Evolutionary conservation across 1,140 invertebrate species (phyloP), one percentile per base, ranked within the genome.

Genomic region (Mycetomoellerius zeteki): DNA sequence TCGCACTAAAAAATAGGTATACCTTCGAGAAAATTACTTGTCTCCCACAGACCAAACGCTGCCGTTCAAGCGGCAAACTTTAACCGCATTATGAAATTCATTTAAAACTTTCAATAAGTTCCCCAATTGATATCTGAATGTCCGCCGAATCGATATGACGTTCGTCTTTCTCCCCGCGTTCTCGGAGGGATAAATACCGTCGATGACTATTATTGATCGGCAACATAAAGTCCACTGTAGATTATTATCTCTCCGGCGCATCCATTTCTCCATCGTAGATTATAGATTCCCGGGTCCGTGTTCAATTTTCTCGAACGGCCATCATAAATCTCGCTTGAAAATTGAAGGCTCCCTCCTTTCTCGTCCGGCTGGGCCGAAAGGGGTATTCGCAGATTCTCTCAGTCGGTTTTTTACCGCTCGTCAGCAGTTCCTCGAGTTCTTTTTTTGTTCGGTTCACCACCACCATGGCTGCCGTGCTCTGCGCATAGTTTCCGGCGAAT

Each of bases 261-360:
- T 90, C 89, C 86, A 90, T 90, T 90, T 85, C 86, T 76, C 80
- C 30, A 62, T 85, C 69, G 58, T 88, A 85, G 88, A 90, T 90
- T 90, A 90, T 90, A 75, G 89, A 90, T 90, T 90, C 80, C 69
- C 43, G 62, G 85, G 75, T 86, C 69, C 88, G 86, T 88, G 89
- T 90, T 90, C 89, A 88, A 91, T 91, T 91, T 86, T 91, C 90
- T 90, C 73, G 75, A 76, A 90, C 76, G 72, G 62, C 65, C 81
- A 50, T 76, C 86, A 86, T 91, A 90, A 91, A 91, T 91, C 81
- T 86, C 67, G 54, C 33, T 24, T 50, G 72, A 90, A 90, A 86
- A 90, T 90, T 77, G 86, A 88, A 90, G 89, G 81, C 71, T 60
- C 56, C 76, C 65, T 67, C 58, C 73, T 71, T 73, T 54, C 76